Conservation (phyloP, 2,888 invertebrate genomes). For the Oxycera nigricornis region DNA sequence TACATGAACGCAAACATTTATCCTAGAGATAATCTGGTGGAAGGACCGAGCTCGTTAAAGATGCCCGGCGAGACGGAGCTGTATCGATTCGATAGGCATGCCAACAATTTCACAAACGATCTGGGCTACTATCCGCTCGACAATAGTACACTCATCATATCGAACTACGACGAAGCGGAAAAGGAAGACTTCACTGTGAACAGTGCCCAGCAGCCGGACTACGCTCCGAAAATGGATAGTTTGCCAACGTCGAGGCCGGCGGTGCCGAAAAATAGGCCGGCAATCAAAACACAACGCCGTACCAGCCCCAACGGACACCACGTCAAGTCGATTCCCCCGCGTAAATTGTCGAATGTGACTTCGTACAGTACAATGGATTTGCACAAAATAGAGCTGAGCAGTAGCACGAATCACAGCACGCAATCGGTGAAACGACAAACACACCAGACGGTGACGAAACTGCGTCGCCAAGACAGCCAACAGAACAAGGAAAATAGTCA, state of each 20-base stretch:
- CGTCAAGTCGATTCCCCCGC: slow-evolving; percentile 47
- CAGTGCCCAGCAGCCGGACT: slow-evolving; percentile 53
- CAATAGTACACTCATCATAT: slow-evolving; percentile 57
- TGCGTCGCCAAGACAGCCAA: slow-evolving; percentile 50
- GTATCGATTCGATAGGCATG: slow-evolving; percentile 52
- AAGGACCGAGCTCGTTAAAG: slow-evolving; percentile 57
- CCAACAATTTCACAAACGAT: slow-evolving; percentile 52
- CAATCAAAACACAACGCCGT: slow-evolving; percentile 38
- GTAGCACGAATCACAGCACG: slow-evolving; percentile 57
- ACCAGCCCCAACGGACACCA: slow-evolving; percentile 13
- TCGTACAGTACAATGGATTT: slow-evolving; percentile 61
- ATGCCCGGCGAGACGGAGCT: slow-evolving; percentile 56
- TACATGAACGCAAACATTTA: slow-evolving; percentile 30
- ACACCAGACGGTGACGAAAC: slow-evolving; percentile 43
- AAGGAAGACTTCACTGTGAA: slow-evolving; percentile 62
- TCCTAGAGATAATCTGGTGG: slow-evolving; percentile 1
- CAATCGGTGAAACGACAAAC: slow-evolving; percentile 48
- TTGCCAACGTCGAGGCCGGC: slow-evolving; percentile 36
- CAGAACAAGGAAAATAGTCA: slow-evolving; percentile 57
- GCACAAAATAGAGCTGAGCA: slow-evolving; percentile 60
- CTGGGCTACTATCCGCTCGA: slow-evolving; percentile 53
- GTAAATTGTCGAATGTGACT: slow-evolving; percentile 57
- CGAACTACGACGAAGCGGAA: slow-evolving; percentile 60
- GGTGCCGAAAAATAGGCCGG: slow-evolving; percentile 32
- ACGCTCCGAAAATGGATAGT: slow-evolving; percentile 55